Conservation (phyloP, 2,797 vertebrate species). For the Heteromormyrus szaboi region DNA sequence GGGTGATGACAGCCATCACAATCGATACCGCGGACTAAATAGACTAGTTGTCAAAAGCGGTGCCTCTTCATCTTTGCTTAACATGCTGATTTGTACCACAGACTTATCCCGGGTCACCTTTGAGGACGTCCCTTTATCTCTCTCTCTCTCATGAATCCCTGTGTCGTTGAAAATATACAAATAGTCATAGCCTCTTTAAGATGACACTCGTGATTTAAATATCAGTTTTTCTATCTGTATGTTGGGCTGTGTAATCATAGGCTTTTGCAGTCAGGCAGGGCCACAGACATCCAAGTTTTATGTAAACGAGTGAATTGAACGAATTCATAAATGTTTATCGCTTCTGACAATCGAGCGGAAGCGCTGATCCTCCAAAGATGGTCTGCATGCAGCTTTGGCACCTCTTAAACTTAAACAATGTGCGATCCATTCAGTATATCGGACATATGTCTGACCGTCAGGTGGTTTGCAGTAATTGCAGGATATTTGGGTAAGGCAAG, state of each 20-base stretch:
- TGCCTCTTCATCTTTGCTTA: neutral
- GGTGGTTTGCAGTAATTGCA: neutral
- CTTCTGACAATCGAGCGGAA: neutral
- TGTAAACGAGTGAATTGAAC: neutral
- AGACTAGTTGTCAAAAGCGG: neutral
- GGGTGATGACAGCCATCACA: constrained; percentile 3
- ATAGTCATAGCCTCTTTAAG: neutral
- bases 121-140: neutral
- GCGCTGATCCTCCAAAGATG: neutral
- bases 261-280: neutral
- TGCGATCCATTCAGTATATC: neutral
- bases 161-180: neutral
- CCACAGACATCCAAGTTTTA: neutral
- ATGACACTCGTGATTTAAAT: neutral
- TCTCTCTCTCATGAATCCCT: neutral
- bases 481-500: neutral
- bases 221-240: constrained; percentile 6
- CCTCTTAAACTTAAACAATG: neutral
- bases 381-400: neutral
- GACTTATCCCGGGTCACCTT: neutral
- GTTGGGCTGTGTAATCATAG: neutral
- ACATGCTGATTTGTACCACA: neutral
- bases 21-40: neutral
- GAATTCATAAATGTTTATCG: neutral
- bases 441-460: neutral